Evolutionary conservation across 2,888 invertebrate species (phyloP).

Genomic region (Galeopsomyia nigrocyanea): DNA sequence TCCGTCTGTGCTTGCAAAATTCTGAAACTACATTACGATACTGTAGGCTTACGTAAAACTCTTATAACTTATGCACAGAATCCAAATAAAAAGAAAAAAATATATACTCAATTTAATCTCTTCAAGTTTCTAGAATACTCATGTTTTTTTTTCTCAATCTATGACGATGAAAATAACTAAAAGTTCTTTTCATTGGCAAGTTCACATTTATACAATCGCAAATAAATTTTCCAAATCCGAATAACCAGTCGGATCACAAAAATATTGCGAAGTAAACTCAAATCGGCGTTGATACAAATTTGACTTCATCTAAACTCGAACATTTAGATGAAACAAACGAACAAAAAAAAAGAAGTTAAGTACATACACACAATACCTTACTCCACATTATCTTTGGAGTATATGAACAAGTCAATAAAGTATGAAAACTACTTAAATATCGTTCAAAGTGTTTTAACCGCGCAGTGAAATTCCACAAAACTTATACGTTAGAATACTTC

Average conservation of each 20-base stretch:
- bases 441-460: conserved; percentile 35
- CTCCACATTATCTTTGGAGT: conserved; percentile 47
- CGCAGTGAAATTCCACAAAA: conserved; percentile 45
- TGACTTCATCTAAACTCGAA: conserved; percentile 67
- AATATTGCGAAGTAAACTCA: conserved; percentile 54
- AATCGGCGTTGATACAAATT: conserved; percentile 53
- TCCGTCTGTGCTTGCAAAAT: conserved; percentile 46
- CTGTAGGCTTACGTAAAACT: conserved; percentile 34
- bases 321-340: conserved; percentile 68
- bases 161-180: conserved; percentile 44
- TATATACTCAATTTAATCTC: conserved; percentile 26
- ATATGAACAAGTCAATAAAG: conserved; percentile 38
- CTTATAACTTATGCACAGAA: conserved; percentile 43
- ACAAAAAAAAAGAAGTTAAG: conserved; percentile 46
- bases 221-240: conserved; percentile 53
- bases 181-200: conserved; percentile 47
- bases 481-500: conserved; percentile 40
- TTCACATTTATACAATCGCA: conserved; percentile 45
- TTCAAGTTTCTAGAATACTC: conserved; percentile 33
- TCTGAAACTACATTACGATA: conserved; percentile 30
- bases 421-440: conserved; percentile 45
- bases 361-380: conserved; percentile 47
- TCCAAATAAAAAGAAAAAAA: conserved; percentile 30
- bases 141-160: conserved; percentile 7
- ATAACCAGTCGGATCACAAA: conserved; percentile 57